phyloP scores from a whole-genome alignment of 2,797 vertebrate species.

The Triplophysa yarkandensis region DNA sequence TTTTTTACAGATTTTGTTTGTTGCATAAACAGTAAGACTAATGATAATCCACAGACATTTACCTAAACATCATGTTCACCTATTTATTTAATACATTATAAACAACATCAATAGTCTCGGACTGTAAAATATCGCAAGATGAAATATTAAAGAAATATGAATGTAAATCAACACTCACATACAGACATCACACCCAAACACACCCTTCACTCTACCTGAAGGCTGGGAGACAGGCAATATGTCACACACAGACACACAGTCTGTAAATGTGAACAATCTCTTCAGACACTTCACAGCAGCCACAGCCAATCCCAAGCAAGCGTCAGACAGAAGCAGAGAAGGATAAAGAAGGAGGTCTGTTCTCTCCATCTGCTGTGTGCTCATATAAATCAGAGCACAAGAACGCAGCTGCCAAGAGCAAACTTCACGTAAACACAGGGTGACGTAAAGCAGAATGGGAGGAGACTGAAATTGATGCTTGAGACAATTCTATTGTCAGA shows the following conservation, averaged over 20 bases:
- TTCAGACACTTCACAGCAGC: constrained; percentile 39
- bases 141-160: neutral
- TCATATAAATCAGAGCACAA: constrained; percentile 47
- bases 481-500: too few relatives aligned
- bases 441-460: constrained; percentile 35
- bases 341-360: constrained; percentile 51
- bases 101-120: neutral
- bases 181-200: constrained; percentile 12
- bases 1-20: too few relatives aligned
- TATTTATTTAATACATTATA: neutral
- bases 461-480: neutral
- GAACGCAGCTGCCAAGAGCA: constrained; percentile 51
- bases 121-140: neutral
- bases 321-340: constrained; percentile 22
- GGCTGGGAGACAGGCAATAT: constrained; percentile 17
- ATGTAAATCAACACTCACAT: neutral
- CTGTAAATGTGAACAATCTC: constrained; percentile 20
- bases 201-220: constrained; percentile 24
- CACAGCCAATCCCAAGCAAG: constrained; percentile 30
- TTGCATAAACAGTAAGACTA: neutral
- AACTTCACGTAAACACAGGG: constrained; percentile 50
- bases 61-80: neutral
- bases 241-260: constrained; percentile 12
- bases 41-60: neutral
- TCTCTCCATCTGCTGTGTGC: constrained; percentile 59